Percentiles rank a stretch among this genome's conserved stretches.
These are phyloP conservation scores for Aurelia sp. DNA, from an alignment of 30 jellyfish, hydroid and myxozoan species.

Conservation along the genomic window DNA sequence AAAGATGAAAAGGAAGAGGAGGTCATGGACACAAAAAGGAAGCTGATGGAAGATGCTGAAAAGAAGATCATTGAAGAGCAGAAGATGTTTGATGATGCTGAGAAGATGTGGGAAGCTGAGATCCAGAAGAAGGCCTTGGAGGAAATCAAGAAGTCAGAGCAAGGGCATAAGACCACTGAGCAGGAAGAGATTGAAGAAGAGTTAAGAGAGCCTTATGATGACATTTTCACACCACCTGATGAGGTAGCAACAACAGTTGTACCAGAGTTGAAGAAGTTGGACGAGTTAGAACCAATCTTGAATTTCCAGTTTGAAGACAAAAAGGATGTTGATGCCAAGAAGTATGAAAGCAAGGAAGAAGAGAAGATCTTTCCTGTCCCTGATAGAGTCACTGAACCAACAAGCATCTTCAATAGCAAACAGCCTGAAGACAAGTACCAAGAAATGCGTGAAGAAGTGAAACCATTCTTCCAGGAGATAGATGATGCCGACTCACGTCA, in stretches of 20 bases:
- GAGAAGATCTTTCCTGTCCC: conserved; percentile 51
- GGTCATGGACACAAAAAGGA: conserved; percentile 26
- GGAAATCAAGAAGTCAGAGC: conserved; percentile 11
- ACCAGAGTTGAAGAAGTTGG: conserved; percentile 15
- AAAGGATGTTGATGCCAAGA: conserved; percentile 11
- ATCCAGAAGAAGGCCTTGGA: conserved; percentile 45
- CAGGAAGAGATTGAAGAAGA: conserved; percentile 41
- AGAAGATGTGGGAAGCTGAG: conserved; percentile 58
- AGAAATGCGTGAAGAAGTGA: conserved; percentile 54
- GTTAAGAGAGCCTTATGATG: conserved; percentile 33
- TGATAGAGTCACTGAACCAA: conserved; percentile 34
- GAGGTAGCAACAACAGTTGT: conserved; percentile 9
- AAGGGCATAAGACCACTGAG: conserved; percentile 21
- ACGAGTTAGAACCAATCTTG: conserved; percentile 29
- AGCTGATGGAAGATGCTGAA: conserved; percentile 13
- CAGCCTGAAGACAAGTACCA: conserved; percentile 12
- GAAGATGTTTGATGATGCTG: conserved; percentile 59
- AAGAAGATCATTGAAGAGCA: conserved; percentile 23
- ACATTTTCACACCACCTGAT: conserved; percentile 16
- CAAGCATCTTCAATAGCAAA: conserved; percentile 22
- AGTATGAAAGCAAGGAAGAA: not conserved
- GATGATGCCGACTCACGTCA: conserved; percentile 18
- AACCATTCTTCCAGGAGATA: conserved; percentile 48
- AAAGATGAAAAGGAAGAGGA: conserved; percentile 40
- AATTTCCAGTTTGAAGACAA: conserved; percentile 32